Conservation (phyloP, 1,140 invertebrate species). For the Stegodyphus dumicola region DNA sequence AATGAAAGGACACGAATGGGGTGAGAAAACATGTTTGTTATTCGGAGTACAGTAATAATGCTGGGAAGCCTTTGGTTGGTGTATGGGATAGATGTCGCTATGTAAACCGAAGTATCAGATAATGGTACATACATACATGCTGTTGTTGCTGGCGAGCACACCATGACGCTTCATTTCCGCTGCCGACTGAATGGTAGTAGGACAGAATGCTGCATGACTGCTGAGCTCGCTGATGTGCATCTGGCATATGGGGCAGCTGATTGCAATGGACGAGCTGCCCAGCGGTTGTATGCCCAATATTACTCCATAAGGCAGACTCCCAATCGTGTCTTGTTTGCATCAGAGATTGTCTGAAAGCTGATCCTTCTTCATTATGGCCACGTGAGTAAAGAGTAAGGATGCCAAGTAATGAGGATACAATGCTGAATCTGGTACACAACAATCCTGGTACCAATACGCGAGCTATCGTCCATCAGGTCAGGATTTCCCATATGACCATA, state of each 20-base stretch:
- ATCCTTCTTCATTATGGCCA: neutral
- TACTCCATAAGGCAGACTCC: neutral
- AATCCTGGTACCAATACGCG: neutral
- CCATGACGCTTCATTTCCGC: neutral
- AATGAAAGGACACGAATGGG: neutral
- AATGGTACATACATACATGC: neutral
- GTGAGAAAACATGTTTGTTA: neutral
- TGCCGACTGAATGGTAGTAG: slow-evolving; percentile 3
- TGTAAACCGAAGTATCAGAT: slow-evolving; percentile 11
- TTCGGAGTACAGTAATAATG: neutral
- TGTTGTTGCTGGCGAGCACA: neutral
- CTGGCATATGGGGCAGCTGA: neutral
- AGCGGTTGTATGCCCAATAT: neutral
- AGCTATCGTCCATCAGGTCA: neutral
- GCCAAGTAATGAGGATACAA: neutral
- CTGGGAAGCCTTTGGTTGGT: neutral
- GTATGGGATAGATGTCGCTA: neutral
- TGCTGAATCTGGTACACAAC: slow-evolving; percentile 1
- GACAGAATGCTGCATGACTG: neutral
- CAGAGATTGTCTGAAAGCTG: neutral
- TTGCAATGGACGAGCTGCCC: neutral
- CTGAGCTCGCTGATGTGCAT: slow-evolving; percentile 19
- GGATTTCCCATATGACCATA: slow-evolving; percentile 11
- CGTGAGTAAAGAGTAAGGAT: slow-evolving; percentile 3
- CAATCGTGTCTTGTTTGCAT: neutral